Percentiles rank a stretch among this genome's conserved stretches.
These are phyloP conservation scores for Hydrocynus forskahlii DNA, from an alignment of 2,797 vertebrate genomes.

Conservation along the genomic window DNA sequence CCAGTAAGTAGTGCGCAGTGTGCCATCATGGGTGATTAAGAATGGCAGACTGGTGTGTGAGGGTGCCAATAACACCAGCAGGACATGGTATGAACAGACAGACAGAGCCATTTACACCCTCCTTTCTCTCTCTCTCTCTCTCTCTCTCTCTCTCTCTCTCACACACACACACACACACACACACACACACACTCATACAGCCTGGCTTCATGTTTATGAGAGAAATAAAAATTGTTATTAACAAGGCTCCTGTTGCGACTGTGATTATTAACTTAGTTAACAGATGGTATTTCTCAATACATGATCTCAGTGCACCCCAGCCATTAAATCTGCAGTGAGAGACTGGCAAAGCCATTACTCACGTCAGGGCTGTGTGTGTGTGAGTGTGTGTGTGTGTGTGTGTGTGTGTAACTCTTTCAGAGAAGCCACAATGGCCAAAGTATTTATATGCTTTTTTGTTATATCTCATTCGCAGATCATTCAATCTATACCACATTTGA, in stretches of 20 bases:
- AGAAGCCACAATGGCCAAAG: neutral
- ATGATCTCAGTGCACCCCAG: neutral
- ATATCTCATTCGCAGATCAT: no score
- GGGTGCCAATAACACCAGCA: slow-evolving; percentile 48
- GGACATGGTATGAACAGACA: slow-evolving; percentile 52
- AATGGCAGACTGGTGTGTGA: slow-evolving; percentile 23
- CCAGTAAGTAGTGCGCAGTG: slow-evolving; percentile 11
- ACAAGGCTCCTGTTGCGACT: slow-evolving; percentile 24
- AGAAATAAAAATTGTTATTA: neutral
- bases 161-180: slow-evolving; percentile 28
- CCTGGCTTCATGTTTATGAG: slow-evolving; percentile 21
- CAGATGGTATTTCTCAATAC: slow-evolving; percentile 27
- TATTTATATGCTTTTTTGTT: no score
- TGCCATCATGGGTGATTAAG: slow-evolving; percentile 41
- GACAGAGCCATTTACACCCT: slow-evolving; percentile 60
- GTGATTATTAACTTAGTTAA: slow-evolving; percentile 35
- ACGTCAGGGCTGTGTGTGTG: neutral
- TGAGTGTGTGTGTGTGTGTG: neutral
- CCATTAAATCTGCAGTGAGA: neutral
- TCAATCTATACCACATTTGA: no score
- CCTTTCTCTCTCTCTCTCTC: neutral
- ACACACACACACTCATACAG: slow-evolving; percentile 40
- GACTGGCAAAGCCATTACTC: neutral
- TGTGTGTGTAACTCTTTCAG: neutral
- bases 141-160: neutral